These are phyloP conservation scores for Argopecten irradians DNA, from an alignment of 1,140 invertebrate genomes.

Conservation along the genomic window DNA sequence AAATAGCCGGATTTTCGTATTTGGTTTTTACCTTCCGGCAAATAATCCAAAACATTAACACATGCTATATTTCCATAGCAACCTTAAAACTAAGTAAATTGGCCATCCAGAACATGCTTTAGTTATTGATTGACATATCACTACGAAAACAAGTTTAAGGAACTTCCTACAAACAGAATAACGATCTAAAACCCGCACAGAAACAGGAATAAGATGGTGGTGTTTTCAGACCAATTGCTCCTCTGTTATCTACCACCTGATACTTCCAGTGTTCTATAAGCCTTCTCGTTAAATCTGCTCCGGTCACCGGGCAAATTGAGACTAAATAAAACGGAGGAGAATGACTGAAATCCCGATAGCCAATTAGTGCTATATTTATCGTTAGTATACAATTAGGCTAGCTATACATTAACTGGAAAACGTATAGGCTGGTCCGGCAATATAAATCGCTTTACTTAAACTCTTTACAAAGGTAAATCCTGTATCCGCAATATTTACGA, in stretches of 20 bases:
- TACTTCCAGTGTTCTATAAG: neutral
- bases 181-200: neutral
- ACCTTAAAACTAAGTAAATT: neutral
- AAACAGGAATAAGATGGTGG: neutral
- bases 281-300: neutral
- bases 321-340: neutral
- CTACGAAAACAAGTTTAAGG: neutral
- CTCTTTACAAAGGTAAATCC: conserved; percentile 9
- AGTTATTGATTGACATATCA: neutral
- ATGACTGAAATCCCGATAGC: neutral
- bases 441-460: conserved; percentile 12
- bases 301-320: neutral
- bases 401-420: conserved; percentile 3
- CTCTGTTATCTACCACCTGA: neutral
- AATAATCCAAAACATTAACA: neutral
- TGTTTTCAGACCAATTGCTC: neutral
- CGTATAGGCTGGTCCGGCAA: neutral
- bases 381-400: conserved; percentile 22
- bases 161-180: neutral
- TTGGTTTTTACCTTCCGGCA: neutral
- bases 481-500: neutral
- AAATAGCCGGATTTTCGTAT: neutral
- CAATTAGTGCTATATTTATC: conserved; percentile 1
- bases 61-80: neutral
- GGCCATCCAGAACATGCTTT: neutral